These are phyloP conservation scores for Ophion obscuratus DNA, from an alignment of 2,888 invertebrate species.

Conservation along the genomic window DNA sequence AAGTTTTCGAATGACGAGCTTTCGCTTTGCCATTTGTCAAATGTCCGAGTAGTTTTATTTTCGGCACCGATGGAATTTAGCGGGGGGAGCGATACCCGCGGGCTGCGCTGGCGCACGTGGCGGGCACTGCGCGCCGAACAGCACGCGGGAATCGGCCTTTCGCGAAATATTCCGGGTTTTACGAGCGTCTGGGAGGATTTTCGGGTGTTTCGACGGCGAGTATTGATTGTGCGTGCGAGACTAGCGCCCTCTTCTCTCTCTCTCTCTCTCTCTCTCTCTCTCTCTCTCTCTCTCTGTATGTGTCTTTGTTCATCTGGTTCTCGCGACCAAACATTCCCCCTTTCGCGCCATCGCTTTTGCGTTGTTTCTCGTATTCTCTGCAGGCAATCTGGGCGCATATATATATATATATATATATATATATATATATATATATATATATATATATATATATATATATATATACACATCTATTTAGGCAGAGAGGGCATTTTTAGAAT, in stretches of 20 bases:
- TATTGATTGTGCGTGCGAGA: constrained; percentile 72
- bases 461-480: too few relatives aligned
- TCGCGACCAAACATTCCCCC: constrained; percentile 54
- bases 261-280: constrained; percentile 41
- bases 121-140: background rate
- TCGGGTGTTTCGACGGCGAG: constrained; percentile 67
- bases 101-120: too few relatives aligned
- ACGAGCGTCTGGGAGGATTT: constrained; percentile 70
- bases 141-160: background rate
- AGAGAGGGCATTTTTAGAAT: too few relatives aligned
- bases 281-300: background rate
- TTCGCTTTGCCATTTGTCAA: too few relatives aligned
- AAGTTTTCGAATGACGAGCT: too few relatives aligned
- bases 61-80: too few relatives aligned
- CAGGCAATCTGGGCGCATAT: background rate
- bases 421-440: too few relatives aligned
- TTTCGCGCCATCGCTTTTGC: constrained; percentile 61
- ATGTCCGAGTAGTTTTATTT: too few relatives aligned
- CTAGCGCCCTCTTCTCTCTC: constrained; percentile 45
- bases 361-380: constrained; percentile 43
- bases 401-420: too few relatives aligned
- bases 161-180: constrained; percentile 65
- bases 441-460: too few relatives aligned
- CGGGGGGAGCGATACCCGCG: too few relatives aligned
- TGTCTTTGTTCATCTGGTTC: constrained; percentile 21